Conservation (phyloP, 2,888 invertebrate species). For the Gnatocerus cornutus region DNA sequence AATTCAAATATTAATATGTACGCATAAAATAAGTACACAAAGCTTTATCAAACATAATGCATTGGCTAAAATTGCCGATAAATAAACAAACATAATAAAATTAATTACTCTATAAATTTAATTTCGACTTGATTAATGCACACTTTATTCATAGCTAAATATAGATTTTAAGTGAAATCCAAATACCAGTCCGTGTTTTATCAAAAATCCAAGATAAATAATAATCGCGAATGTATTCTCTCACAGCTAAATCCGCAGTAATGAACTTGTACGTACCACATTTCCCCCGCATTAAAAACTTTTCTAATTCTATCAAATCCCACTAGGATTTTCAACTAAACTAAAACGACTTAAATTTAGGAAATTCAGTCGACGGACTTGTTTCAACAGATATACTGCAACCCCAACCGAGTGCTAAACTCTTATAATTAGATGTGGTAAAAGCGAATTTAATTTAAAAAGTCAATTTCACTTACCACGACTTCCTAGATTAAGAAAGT, state of each 20-base stretch:
- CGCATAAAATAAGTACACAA: no score
- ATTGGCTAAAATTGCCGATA: no score
- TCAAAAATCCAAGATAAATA: no score
- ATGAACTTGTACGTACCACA: conserved; percentile 46
- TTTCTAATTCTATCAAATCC: conserved; percentile 58
- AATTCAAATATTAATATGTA: no score
- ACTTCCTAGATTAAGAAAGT: conserved; percentile 18
- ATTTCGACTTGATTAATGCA: no score
- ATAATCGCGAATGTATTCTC: no score
- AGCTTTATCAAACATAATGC: no score
- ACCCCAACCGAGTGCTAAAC: conserved; percentile 20
- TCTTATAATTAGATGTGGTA: conserved; percentile 37
- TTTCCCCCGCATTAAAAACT: conserved; percentile 55
- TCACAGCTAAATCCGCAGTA: background rate
- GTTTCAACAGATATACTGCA: conserved; percentile 35
- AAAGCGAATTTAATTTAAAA: conserved; percentile 33
- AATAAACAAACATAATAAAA: no score
- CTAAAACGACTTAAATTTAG: conserved; percentile 52
- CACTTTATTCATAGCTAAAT: no score
- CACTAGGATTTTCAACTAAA: conserved; percentile 52
- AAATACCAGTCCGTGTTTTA: no score
- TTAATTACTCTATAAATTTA: no score
- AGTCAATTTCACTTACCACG: conserved; percentile 29
- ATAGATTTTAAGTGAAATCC: no score
- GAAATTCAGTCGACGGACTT: conserved; percentile 34